phyloP scores from a whole-genome alignment of 2,888 invertebrate genomes.

The Liopterus haemorrhoidalis region DNA sequence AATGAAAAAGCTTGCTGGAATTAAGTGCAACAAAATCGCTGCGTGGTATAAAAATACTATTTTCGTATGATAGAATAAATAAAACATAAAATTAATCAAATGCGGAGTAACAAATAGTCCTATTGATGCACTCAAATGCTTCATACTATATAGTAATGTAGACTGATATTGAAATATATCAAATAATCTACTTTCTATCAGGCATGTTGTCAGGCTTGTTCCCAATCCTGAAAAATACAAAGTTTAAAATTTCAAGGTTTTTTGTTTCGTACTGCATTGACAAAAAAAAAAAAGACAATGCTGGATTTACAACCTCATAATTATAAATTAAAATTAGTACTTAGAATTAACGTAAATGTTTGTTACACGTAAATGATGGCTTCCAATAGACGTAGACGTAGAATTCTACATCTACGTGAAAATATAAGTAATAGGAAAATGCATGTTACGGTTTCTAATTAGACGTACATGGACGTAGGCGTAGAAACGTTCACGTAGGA shows the following conservation, averaged over 20 bases:
- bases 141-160: slow-evolving; percentile 44
- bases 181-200: slow-evolving; percentile 49
- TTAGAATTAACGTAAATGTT: slow-evolving; percentile 5
- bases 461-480: no score
- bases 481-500: no score
- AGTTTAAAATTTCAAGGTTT: no score
- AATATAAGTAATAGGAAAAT: no score
- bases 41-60: slow-evolving; percentile 13
- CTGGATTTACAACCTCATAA: no score
- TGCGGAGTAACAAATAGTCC: slow-evolving; percentile 49
- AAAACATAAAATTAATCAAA: slow-evolving; percentile 45
- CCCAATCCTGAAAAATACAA: slow-evolving; percentile 50
- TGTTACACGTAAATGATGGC: no score
- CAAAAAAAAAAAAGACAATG: no score
- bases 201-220: slow-evolving; percentile 48
- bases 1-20: slow-evolving; percentile 12
- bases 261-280: no score
- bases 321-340: no score
- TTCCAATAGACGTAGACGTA: no score
- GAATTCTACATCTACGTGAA: no score
- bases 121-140: slow-evolving; percentile 48
- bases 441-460: no score
- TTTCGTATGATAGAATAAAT: slow-evolving; percentile 39
- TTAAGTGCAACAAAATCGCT: slow-evolving; percentile 11
- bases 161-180: slow-evolving; percentile 49